Conservation (phyloP, 92 coral and sea anemone genomes). For the Parazoanthus atlanticus region DNA sequence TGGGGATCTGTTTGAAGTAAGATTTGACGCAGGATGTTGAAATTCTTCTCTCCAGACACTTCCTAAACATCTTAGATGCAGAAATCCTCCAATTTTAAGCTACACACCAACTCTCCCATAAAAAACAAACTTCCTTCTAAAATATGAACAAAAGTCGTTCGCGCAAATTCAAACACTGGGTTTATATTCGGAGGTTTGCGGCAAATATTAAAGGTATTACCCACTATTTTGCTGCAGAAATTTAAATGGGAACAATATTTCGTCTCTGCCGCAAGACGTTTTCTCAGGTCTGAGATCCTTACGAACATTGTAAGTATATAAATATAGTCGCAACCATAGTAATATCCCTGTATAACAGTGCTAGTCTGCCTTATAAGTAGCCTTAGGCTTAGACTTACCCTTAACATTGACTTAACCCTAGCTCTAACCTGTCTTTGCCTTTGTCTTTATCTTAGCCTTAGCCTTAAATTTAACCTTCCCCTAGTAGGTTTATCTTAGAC, state of each 20-base stretch:
- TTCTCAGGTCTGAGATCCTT: neutral
- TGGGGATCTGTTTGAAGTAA: no score
- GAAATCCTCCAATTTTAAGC: no score
- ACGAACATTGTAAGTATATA: slow-evolving; percentile 24
- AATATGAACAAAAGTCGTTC: no score
- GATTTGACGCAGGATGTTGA: no score
- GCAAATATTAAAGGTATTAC: no score
- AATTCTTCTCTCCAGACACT: no score
- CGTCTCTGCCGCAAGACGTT: slow-evolving; percentile 10
- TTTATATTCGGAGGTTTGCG: no score
- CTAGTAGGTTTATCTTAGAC: neutral
- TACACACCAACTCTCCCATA: no score
- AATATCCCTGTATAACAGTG: neutral
- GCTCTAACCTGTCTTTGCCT: neutral
- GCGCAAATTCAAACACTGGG: no score
- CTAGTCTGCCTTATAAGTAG: neutral
- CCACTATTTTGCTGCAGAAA: neutral
- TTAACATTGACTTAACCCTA: neutral
- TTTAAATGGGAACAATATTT: slow-evolving; percentile 19
- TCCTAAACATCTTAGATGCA: no score
- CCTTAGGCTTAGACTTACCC: neutral
- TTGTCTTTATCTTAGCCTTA: no score
- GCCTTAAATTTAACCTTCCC: neutral
- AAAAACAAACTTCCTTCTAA: no score
- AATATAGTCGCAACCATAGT: neutral